Evolutionary conservation across 2,888 invertebrate genomes (phyloP).

Genomic region (Pseudolycoriella hygida): DNA sequence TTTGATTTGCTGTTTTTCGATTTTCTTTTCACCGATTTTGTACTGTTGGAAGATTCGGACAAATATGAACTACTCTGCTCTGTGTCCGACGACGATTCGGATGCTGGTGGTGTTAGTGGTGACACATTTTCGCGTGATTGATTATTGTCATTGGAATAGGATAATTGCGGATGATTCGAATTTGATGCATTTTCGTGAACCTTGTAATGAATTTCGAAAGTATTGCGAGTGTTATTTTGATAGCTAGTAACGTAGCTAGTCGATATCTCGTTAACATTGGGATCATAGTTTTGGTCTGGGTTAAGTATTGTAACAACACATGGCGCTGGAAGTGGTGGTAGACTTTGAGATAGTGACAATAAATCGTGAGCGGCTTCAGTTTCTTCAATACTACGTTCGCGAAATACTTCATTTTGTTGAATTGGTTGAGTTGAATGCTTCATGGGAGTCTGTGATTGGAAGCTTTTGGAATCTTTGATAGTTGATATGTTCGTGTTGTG

Average conservation of each 20-base stretch:
- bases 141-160: neutral
- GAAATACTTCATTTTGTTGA: conserved; percentile 10
- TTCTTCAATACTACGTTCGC: conserved; percentile 57
- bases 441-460: no score
- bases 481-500: neutral
- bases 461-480: no score
- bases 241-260: neutral
- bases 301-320: conserved; percentile 46
- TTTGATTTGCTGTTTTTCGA: neutral
- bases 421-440: no score
- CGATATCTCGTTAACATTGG: conserved; percentile 23
- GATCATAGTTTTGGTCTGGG: conserved; percentile 27
- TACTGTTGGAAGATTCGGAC: conserved; percentile 2
- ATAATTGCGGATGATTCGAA: neutral
- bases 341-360: conserved; percentile 54
- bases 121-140: conserved; percentile 22
- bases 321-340: conserved; percentile 57
- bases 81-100: conserved; percentile 5
- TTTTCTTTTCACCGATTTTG: neutral
- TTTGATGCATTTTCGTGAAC: neutral
- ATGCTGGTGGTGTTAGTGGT: conserved; percentile 40
- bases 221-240: conserved; percentile 1
- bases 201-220: neutral
- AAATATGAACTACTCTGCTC: neutral
- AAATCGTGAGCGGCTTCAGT: conserved; percentile 78